A percentile compares a stretch with the other conserved stretches of the same genome.
Evolutionary conservation across 1,140 invertebrate species (phyloP).

Genomic region (Papilio helenus): DNA sequence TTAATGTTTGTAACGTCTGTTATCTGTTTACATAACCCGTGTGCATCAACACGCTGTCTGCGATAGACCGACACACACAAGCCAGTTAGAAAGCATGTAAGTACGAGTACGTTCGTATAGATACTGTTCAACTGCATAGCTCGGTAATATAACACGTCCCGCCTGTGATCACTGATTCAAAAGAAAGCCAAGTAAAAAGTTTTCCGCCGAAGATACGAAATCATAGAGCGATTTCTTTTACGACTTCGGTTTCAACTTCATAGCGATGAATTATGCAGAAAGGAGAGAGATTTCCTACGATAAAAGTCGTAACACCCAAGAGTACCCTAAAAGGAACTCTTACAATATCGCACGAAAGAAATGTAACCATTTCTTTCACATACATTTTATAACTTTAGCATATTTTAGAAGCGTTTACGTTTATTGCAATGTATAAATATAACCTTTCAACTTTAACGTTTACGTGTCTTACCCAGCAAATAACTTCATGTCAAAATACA

Average conservation of each 20-base stretch:
- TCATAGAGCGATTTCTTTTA: slow-evolving; percentile 82
- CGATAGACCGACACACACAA: not conserved
- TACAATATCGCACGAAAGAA: slow-evolving; percentile 50
- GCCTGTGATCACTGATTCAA: slow-evolving; percentile 67
- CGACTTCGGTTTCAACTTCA: slow-evolving; percentile 82
- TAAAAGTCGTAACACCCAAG: slow-evolving; percentile 79
- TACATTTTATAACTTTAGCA: slow-evolving; percentile 9
- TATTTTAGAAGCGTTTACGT: slow-evolving; percentile 19
- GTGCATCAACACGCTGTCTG: slow-evolving; percentile 9
- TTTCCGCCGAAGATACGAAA: slow-evolving; percentile 78
- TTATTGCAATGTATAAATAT: not conserved
- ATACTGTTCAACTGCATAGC: slow-evolving; percentile 41
- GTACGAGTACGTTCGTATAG: slow-evolving; percentile 24
- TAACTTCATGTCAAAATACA: not conserved
- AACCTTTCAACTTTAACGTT: not conserved
- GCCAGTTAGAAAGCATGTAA: not conserved
- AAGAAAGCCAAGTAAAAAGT: slow-evolving; percentile 77
- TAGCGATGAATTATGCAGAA: slow-evolving; percentile 81
- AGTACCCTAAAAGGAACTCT: slow-evolving; percentile 72
- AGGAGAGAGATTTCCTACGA: slow-evolving; percentile 79
- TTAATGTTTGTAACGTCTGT: slow-evolving; percentile 21
- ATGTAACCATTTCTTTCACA: slow-evolving; percentile 27
- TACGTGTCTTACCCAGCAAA: not conserved
- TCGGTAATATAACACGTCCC: slow-evolving; percentile 50
- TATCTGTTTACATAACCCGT: slow-evolving; percentile 16